A percentile compares a stretch with the other conserved stretches of the same genome.
Evolutionary conservation across 2,888 invertebrate genomes (phyloP).

Genomic region (Terebella lapidaria): DNA sequence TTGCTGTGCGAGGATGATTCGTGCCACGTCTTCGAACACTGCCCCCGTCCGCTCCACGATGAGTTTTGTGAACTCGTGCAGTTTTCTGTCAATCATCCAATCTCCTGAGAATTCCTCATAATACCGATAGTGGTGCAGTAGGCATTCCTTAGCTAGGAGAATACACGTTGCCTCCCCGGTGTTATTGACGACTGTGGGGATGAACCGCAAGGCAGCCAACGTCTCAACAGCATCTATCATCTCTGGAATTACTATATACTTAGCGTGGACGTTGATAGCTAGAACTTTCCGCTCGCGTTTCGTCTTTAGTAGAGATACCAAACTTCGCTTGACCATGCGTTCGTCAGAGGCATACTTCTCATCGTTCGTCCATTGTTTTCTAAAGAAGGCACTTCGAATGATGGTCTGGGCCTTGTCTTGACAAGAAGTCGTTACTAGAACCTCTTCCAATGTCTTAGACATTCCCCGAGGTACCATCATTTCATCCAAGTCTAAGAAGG

Average conservation of each 20-base stretch:
- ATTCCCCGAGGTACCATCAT: constrained; percentile 32
- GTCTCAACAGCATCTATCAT: not conserved
- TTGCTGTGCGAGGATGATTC: not conserved
- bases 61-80: not conserved
- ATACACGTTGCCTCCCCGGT: not conserved
- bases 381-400: not conserved
- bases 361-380: not conserved
- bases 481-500: constrained; percentile 43
- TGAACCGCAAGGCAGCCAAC: not conserved
- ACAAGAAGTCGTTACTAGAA: not conserved
- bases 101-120: not conserved
- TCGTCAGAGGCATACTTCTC: not conserved
- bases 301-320: constrained; percentile 1
- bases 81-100: not conserved
- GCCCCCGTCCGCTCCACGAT: not conserved
- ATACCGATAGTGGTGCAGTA: not conserved
- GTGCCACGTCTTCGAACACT: not conserved
- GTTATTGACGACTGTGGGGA: not conserved
- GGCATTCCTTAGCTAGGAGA: not conserved
- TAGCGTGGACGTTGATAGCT: not conserved
- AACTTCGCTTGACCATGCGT: not conserved
- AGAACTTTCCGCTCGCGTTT: not conserved
- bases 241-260: not conserved
- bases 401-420: constrained; percentile 1
- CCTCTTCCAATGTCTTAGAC: not conserved